Evolutionary conservation across 2,888 invertebrate species (phyloP).

Genomic region (Orthonychiurus folsomi): DNA sequence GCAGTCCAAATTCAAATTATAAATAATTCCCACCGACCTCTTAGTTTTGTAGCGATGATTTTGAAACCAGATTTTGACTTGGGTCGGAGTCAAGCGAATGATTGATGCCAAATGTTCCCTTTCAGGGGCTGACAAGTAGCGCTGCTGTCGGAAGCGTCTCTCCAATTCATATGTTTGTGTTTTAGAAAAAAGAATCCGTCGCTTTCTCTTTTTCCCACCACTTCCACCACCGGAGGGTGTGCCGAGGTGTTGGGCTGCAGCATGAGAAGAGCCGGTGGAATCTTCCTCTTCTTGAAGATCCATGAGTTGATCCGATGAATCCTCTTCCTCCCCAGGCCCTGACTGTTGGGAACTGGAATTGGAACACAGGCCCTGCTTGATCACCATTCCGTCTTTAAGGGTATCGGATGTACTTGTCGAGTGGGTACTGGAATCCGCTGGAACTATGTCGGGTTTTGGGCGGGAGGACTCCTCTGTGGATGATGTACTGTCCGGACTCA

Average conservation of each 20-base stretch:
- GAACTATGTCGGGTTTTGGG: constrained; percentile 25
- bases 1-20: too few species aligned
- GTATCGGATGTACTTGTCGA: constrained; percentile 19
- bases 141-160: constrained; percentile 85
- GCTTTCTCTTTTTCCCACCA: constrained; percentile 82
- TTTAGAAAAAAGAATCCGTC: constrained; percentile 92
- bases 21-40: too few species aligned
- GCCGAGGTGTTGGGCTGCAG: not conserved
- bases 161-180: constrained; percentile 95
- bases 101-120: constrained; percentile 91
- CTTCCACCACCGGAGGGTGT: not conserved
- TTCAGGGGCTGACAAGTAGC: constrained; percentile 95
- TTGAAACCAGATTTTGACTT: constrained; percentile 97
- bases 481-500: constrained; percentile 34
- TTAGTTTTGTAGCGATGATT: constrained; percentile 99
- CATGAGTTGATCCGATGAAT: constrained; percentile 41
- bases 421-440: constrained; percentile 32
- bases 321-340: constrained; percentile 40
- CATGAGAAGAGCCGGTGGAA: not conserved
- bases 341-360: constrained; percentile 7
- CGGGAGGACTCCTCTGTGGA: constrained; percentile 29
- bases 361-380: too few species aligned
- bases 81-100: constrained; percentile 91
- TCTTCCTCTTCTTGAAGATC: constrained; percentile 43
- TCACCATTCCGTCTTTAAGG: not conserved